Conservation (phyloP, 2,113 vertebrate species). For the Sinosuthora webbiana region DNA sequence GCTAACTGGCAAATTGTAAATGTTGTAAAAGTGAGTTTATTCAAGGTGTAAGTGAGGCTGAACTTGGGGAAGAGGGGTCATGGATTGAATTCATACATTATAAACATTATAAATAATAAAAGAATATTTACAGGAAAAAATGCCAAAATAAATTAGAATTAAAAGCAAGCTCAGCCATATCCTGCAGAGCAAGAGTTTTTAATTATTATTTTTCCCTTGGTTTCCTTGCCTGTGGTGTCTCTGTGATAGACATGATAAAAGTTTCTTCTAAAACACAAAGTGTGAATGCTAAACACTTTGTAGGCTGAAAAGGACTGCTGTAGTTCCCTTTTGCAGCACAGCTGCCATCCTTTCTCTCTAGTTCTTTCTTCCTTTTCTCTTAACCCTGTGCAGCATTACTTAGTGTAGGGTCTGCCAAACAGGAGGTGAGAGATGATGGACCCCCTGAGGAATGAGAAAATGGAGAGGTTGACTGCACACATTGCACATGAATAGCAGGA, state of each 20-base stretch:
- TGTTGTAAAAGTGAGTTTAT: background rate
- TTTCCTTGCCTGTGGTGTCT: slow-evolving; percentile 10
- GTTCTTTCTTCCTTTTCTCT: slow-evolving; percentile 30
- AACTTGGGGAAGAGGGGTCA: background rate
- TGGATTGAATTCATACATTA: background rate
- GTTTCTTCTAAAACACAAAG: slow-evolving; percentile 24
- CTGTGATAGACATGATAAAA: background rate
- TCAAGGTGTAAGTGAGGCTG: background rate
- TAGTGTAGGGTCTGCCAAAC: slow-evolving; percentile 50
- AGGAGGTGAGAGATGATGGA: slow-evolving; percentile 68
- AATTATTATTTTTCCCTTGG: background rate
- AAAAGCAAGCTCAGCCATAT: background rate
- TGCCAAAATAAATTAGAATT: background rate
- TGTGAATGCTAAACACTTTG: slow-evolving; percentile 8
- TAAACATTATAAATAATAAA: background rate
- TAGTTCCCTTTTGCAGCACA: background rate
- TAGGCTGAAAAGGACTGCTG: background rate
- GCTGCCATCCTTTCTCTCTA: slow-evolving; percentile 16
- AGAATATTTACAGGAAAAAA: background rate
- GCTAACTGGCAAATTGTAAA: background rate
- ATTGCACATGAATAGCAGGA: slow-evolving; percentile 54
- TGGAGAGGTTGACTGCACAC: slow-evolving; percentile 47
- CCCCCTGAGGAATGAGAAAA: slow-evolving; percentile 67
- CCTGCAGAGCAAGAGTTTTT: background rate
- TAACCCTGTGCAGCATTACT: slow-evolving; percentile 44